phyloP scores from a whole-genome alignment of 2,113 vertebrate genomes.

The Bambusicola thoracicus region DNA sequence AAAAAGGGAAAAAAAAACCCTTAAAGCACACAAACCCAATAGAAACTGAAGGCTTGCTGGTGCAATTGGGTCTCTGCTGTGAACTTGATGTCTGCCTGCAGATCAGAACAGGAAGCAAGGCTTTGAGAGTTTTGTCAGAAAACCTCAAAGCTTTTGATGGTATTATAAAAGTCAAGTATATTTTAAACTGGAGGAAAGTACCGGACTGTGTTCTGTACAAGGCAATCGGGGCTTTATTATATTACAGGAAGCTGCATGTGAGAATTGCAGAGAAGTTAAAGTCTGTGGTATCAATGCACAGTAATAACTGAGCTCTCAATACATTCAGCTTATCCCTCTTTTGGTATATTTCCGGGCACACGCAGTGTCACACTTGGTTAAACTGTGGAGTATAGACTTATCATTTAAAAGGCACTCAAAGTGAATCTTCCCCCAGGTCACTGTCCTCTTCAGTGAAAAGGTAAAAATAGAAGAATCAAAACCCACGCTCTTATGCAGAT shows the following conservation, averaged over 20 bases:
- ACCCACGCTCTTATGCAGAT: background rate
- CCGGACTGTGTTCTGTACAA: constrained; percentile 63
- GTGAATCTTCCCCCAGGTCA: background rate
- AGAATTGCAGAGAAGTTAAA: constrained; percentile 67
- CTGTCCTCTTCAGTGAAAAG: background rate
- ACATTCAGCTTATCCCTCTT: background rate
- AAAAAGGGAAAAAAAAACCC: background rate
- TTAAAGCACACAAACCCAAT: background rate
- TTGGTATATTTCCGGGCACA: background rate
- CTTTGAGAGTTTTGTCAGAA: constrained; percentile 75
- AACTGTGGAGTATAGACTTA: background rate
- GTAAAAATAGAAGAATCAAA: background rate
- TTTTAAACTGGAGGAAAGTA: constrained; percentile 66
- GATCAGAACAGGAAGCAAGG: constrained; percentile 62
- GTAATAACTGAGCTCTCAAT: constrained; percentile 39
- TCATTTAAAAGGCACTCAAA: background rate
- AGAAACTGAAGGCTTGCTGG: background rate
- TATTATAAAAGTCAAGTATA: constrained; percentile 77
- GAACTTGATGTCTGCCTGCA: constrained; percentile 14
- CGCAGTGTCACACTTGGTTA: background rate
- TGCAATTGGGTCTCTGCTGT: background rate
- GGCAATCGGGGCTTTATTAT: constrained; percentile 63
- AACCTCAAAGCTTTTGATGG: constrained; percentile 79
- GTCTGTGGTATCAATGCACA: constrained; percentile 51
- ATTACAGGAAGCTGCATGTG: constrained; percentile 74